Conservation (phyloP, 2,888 invertebrate species). For the Drosophila tripunctata region DNA sequence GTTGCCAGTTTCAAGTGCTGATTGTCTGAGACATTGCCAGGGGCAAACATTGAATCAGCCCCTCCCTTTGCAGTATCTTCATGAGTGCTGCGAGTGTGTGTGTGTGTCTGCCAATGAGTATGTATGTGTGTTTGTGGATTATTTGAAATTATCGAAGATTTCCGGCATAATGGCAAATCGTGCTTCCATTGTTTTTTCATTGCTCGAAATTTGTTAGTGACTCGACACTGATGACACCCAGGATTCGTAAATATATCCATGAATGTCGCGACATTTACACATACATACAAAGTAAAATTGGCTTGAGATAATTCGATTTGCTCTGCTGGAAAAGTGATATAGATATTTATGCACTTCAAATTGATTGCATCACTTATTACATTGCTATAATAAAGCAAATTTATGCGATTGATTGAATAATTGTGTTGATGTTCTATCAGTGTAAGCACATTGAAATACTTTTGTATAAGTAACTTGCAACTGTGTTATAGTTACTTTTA, state of each 20-base stretch:
- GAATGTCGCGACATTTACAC: conserved; percentile 22
- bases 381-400: conserved; percentile 9
- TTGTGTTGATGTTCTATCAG: background rate
- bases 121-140: conserved; percentile 51
- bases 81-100: conserved; percentile 15
- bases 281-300: conserved; percentile 21
- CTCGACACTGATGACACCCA: conserved; percentile 49
- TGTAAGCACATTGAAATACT: no score
- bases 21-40: conserved; percentile 59
- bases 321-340: conserved; percentile 28
- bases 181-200: conserved; percentile 67
- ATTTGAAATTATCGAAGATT: conserved; percentile 77
- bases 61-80: conserved; percentile 25
- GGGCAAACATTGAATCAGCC: conserved; percentile 43
- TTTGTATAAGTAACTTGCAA: no score
- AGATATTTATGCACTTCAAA: conserved; percentile 22
- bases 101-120: conserved; percentile 23
- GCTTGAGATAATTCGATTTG: conserved; percentile 38
- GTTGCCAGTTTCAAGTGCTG: conserved; percentile 47
- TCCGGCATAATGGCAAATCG: conserved; percentile 71
- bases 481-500: no score
- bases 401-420: background rate
- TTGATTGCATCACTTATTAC: conserved; percentile 17
- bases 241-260: conserved; percentile 42
- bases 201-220: conserved; percentile 57